Percentiles rank a stretch among this genome's conserved stretches.
phyloP scores from a whole-genome alignment of 2,113 vertebrate genomes.

The Serilophus lunatus region DNA sequence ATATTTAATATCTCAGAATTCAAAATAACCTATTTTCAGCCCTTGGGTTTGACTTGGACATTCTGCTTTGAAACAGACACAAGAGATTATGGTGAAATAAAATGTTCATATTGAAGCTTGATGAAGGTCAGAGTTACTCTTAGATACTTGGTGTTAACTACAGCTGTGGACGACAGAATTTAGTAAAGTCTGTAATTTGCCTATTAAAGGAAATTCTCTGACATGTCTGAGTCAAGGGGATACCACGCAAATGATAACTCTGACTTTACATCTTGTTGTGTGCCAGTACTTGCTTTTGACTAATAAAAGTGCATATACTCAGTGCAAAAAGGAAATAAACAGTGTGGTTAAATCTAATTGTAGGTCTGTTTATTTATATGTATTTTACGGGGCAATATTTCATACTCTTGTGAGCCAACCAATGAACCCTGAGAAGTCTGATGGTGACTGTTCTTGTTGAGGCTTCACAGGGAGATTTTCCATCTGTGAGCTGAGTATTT shows the following conservation, averaged over 20 bases:
- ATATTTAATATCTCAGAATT: neutral
- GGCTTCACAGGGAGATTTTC: neutral
- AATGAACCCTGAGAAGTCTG: neutral
- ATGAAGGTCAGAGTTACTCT: conserved; percentile 42
- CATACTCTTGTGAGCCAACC: neutral
- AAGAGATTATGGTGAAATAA: neutral
- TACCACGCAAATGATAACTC: conserved; percentile 7
- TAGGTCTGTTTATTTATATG: neutral
- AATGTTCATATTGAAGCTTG: conserved; percentile 24
- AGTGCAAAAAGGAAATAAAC: neutral
- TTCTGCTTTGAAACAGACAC: conserved; percentile 11
- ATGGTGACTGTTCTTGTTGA: neutral
- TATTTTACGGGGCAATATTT: conserved; percentile 14
- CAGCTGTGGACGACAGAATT: conserved; percentile 37
- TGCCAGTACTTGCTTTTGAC: neutral
- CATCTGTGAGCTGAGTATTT: neutral
- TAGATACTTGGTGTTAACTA: conserved; percentile 25
- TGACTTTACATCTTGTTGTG: neutral
- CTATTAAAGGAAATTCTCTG: conserved; percentile 10
- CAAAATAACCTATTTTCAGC: neutral
- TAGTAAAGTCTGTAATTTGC: conserved; percentile 8
- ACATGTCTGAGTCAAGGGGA: neutral
- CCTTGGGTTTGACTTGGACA: neutral
- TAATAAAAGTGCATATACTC: neutral
- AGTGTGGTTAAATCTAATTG: neutral